Conservation (phyloP, 2,888 invertebrate genomes). For the Hetaerina titia region DNA sequence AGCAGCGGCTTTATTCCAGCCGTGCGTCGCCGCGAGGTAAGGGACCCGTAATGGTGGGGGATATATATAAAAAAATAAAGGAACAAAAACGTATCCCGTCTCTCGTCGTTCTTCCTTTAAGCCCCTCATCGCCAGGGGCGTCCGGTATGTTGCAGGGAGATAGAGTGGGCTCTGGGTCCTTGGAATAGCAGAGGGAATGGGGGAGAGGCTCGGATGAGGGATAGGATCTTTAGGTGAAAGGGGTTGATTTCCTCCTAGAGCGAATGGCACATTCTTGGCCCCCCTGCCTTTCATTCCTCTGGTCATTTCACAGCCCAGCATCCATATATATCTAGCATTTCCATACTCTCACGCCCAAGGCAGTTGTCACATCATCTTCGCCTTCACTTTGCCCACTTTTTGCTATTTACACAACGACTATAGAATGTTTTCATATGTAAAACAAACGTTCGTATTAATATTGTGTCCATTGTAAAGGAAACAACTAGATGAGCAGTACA, state of each 20-base stretch:
- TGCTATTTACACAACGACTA: too few species aligned
- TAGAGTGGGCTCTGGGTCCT: too few species aligned
- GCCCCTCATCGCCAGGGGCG: neutral
- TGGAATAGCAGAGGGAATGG: neutral
- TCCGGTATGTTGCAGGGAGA: neutral
- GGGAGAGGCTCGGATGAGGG: neutral
- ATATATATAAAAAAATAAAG: neutral
- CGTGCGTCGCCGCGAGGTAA: neutral
- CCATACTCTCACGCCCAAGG: too few species aligned
- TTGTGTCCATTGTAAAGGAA: too few species aligned
- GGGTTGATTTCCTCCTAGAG: neutral
- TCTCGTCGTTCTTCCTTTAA: neutral
- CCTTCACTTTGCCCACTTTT: too few species aligned
- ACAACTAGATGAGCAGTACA: too few species aligned
- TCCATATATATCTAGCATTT: neutral
- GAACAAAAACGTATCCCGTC: too few species aligned
- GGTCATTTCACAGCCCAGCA: neutral
- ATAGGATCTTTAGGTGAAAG: too few species aligned
- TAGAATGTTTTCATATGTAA: too few species aligned
- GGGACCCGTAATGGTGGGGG: neutral
- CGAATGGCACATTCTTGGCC: neutral
- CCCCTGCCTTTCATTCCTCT: neutral
- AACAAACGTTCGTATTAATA: too few species aligned
- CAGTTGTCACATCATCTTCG: too few species aligned
- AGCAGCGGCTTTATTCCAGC: neutral